Percentiles rank a stretch among this genome's conserved stretches.
phyloP scores from a whole-genome alignment of 1,140 invertebrate genomes.

The Mercenaria mercenaria region DNA sequence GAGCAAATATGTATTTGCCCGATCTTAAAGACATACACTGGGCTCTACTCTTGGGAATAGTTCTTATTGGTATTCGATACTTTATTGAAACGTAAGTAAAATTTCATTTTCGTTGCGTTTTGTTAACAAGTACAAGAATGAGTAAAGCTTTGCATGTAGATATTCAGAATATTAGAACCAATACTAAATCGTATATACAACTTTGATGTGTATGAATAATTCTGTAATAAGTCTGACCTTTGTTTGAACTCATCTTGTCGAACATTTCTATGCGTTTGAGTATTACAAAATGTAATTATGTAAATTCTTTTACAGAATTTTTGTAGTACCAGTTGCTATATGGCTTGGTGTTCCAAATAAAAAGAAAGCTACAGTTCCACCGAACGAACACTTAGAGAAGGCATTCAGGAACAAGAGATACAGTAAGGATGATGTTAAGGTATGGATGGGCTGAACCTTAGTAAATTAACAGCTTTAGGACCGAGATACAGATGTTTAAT shows the following conservation, averaged over 20 bases:
- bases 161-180: too few species aligned
- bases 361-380: conserved; percentile 45
- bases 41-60: conserved; percentile 65
- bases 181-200: too few species aligned
- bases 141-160: too few species aligned
- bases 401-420: conserved; percentile 66
- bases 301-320: conserved; percentile 58
- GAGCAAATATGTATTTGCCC: conserved; percentile 66
- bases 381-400: conserved; percentile 64
- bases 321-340: conserved; percentile 70
- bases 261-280: too few species aligned
- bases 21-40: conserved; percentile 61
- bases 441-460: conserved; percentile 5
- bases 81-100: conserved; percentile 71
- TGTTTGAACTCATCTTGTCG: too few species aligned
- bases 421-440: conserved; percentile 66
- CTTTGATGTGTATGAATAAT: too few species aligned
- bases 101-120: too few species aligned
- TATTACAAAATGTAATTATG: too few species aligned
- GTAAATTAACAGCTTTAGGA: too few species aligned
- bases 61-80: conserved; percentile 58
- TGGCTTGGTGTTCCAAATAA: conserved; percentile 69
- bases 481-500: too few species aligned
- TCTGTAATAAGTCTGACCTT: too few species aligned
- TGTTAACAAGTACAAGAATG: too few species aligned